Percentiles rank a stretch among this genome's conserved stretches.
Evolutionary conservation across 2,113 vertebrate species (phyloP).

Genomic region (Lepisosteus osseus): DNA sequence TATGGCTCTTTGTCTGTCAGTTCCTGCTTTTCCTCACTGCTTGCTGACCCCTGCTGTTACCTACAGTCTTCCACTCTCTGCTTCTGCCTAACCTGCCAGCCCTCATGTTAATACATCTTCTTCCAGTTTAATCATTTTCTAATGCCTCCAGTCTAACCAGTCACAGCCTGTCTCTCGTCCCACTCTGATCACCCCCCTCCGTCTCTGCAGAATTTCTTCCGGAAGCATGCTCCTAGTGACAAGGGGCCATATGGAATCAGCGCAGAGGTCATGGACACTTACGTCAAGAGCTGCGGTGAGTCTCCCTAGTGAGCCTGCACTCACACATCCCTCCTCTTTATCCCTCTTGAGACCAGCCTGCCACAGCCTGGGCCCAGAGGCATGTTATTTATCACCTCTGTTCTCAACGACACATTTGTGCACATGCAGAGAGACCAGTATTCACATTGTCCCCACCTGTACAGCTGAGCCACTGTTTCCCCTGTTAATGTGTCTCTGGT

Average conservation of each 20-base stretch:
- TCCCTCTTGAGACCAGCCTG: too few species aligned
- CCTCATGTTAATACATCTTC: neutral
- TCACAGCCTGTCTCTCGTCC: neutral
- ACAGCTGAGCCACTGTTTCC: too few species aligned
- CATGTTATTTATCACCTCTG: too few species aligned
- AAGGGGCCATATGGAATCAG: conserved; percentile 95
- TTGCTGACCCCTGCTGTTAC: neutral
- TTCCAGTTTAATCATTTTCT: too few species aligned
- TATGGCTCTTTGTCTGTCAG: neutral
- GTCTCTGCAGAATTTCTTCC: conserved; percentile 86
- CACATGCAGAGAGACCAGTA: too few species aligned
- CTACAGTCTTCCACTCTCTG: neutral
- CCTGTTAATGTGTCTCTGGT: too few species aligned
- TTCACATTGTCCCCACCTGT: too few species aligned
- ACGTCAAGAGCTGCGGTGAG: conserved; percentile 98
- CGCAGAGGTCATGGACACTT: conserved; percentile 95
- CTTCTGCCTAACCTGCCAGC: neutral
- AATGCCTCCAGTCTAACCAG: too few species aligned
- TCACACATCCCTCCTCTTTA: too few species aligned
- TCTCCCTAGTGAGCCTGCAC: neutral
- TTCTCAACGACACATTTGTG: too few species aligned
- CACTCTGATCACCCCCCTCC: too few species aligned
- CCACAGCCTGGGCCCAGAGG: too few species aligned
- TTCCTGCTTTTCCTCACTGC: neutral
- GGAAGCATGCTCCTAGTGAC: conserved; percentile 91